Conservation (phyloP, 92 coral and sea anemone species). For the Muricea muricata region DNA sequence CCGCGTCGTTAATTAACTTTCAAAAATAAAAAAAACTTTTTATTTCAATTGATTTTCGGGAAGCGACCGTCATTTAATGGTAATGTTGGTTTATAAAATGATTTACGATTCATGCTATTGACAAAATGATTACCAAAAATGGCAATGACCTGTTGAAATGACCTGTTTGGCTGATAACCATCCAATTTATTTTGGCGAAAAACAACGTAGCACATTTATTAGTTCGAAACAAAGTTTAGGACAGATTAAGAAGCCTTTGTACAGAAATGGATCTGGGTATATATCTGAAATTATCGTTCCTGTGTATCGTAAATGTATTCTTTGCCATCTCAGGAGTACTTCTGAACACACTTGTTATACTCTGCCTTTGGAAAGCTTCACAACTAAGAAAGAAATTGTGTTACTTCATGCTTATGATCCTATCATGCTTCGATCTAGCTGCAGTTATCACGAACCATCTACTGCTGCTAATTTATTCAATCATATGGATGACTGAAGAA, state of each 20-base stretch:
- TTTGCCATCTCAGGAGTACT: not conserved
- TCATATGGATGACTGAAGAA: not conserved
- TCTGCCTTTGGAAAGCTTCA: conserved; percentile 10
- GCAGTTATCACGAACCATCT: conserved; percentile 12
- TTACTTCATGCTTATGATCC: conserved; percentile 31
- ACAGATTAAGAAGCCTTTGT: not conserved
- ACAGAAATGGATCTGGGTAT: not conserved
- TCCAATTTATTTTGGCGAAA: too few relatives aligned
- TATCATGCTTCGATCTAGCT: not conserved
- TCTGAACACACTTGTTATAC: not conserved
- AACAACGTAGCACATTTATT: too few relatives aligned
- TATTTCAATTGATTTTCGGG: too few relatives aligned
- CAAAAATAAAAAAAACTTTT: too few relatives aligned
- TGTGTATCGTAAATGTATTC: not conserved
- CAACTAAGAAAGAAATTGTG: conserved; percentile 5
- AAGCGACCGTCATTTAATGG: too few relatives aligned
- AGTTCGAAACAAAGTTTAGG: too few relatives aligned
- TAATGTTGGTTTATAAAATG: too few relatives aligned
- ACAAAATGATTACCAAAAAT: too few relatives aligned
- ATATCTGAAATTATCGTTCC: not conserved
- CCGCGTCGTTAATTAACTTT: too few relatives aligned
- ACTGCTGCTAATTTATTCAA: not conserved
- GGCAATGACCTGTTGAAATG: too few relatives aligned
- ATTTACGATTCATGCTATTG: too few relatives aligned
- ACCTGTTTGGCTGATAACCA: too few relatives aligned